Percentiles rank a stretch among this genome's conserved stretches.
These are phyloP conservation scores for Naja naja DNA, from an alignment of 2,113 vertebrate genomes.

Conservation along the genomic window DNA sequence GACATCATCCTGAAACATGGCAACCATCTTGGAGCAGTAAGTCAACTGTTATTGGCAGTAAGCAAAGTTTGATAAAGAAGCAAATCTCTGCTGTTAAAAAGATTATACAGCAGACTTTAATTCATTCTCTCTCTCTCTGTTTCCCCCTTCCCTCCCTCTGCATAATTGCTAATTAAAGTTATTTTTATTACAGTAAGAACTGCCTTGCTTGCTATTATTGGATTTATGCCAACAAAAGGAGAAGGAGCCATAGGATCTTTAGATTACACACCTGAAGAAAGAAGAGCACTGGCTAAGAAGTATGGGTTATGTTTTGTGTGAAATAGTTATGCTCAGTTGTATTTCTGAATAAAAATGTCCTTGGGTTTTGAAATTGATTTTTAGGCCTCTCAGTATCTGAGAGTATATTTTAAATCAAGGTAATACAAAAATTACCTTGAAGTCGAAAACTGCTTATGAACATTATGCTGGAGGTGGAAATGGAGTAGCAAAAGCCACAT, in stretches of 20 bases:
- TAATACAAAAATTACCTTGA: neutral
- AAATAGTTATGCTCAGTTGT: neutral
- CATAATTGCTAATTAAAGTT: conserved; percentile 26
- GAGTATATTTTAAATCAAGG: neutral
- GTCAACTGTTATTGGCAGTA: conserved; percentile 41
- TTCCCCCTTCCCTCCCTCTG: too few species aligned
- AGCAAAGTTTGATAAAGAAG: conserved; percentile 3
- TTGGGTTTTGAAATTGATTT: neutral
- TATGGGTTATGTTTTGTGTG: conserved; percentile 68
- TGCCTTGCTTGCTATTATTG: conserved; percentile 94
- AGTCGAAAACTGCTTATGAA: neutral
- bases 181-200: conserved; percentile 85
- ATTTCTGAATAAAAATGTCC: neutral
- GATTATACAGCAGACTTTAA: neutral
- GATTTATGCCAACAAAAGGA: conserved; percentile 99
- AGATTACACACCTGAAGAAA: conserved; percentile 96
- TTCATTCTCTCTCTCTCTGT: neutral
- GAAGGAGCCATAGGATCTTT: conserved; percentile 98
- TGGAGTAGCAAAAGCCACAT: neutral
- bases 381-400: neutral
- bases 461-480: neutral
- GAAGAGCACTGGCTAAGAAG: conserved; percentile 94
- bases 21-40: conserved; percentile 98
- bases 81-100: neutral
- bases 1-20: conserved; percentile 99